Evolutionary conservation across 2,113 vertebrate genomes (phyloP).

Genomic region (Chaenogobius annularis): DNA sequence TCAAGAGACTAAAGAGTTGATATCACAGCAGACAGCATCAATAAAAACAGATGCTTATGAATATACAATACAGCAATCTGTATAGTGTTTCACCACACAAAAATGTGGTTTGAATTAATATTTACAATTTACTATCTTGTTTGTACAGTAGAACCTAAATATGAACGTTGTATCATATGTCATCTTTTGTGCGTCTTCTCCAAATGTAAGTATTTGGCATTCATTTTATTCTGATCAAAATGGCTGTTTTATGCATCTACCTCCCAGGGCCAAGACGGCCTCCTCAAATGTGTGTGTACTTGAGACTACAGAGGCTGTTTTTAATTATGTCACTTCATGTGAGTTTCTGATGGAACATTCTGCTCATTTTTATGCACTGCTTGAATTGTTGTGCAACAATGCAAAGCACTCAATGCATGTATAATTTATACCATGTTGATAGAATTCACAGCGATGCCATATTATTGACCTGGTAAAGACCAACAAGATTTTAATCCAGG

Average conservation of each 20-base stretch:
- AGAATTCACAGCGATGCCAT: conserved; percentile 11
- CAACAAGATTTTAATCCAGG: conserved; percentile 41
- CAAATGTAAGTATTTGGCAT: conserved; percentile 6
- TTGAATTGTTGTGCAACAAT: conserved; percentile 29
- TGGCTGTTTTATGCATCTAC: conserved; percentile 64
- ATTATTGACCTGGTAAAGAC: conserved; percentile 16
- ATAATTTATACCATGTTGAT: background rate
- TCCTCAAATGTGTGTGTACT: conserved; percentile 35
- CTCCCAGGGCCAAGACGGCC: conserved; percentile 65
- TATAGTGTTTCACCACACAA: too few relatives aligned
- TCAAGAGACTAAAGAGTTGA: too few relatives aligned
- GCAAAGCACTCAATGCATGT: background rate
- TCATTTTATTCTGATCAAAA: conserved; percentile 67
- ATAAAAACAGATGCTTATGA: too few relatives aligned
- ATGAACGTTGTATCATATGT: background rate
- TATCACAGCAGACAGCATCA: too few relatives aligned
- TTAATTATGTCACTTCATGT: conserved; percentile 70
- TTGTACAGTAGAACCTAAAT: too few relatives aligned
- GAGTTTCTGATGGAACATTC: conserved; percentile 53
- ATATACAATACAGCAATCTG: background rate
- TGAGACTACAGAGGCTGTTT: conserved; percentile 66
- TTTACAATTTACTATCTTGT: too few relatives aligned
- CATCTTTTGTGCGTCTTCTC: background rate
- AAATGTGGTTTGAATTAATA: too few relatives aligned
- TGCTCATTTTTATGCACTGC: conserved; percentile 35